Conservation (phyloP, 2,113 vertebrate species). For the Phainopepla nitens region DNA sequence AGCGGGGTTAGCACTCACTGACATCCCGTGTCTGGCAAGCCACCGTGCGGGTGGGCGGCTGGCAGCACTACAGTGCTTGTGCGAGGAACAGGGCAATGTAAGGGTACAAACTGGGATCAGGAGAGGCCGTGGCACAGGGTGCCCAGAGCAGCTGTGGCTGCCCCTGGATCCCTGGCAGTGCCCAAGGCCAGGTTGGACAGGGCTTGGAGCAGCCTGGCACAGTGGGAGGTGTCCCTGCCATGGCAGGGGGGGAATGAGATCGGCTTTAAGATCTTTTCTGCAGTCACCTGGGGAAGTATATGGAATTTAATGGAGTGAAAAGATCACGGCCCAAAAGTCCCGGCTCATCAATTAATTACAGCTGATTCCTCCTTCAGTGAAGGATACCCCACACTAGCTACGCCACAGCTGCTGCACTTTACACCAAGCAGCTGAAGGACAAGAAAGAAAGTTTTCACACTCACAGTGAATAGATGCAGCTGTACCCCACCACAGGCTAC, state of each 20-base stretch:
- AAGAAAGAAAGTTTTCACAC: background rate
- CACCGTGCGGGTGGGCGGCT: too few relatives aligned
- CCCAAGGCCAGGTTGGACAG: accelerated
- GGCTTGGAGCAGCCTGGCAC: accelerated
- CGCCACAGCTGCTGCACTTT: background rate
- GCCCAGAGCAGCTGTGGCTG: background rate
- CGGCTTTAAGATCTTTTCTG: background rate
- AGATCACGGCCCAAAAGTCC: background rate
- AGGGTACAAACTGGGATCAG: too few relatives aligned
- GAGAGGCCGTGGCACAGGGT: too few relatives aligned
- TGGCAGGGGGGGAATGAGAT: background rate
- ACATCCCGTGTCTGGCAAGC: too few relatives aligned
- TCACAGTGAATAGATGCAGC: accelerated
- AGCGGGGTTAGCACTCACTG: too few relatives aligned
- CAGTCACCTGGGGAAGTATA: too few relatives aligned
- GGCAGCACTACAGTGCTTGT: too few relatives aligned
- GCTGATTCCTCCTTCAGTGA: background rate
- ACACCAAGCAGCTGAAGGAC: background rate
- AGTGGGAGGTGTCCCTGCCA: background rate
- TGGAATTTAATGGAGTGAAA: accelerated
- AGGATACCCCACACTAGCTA: accelerated
- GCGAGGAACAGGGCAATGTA: too few relatives aligned
- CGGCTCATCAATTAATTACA: background rate
- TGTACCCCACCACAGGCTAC: background rate
- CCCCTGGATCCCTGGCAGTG: background rate